Evolutionary conservation across 2,113 vertebrate species (phyloP).

Genomic region (Scomber japonicus): DNA sequence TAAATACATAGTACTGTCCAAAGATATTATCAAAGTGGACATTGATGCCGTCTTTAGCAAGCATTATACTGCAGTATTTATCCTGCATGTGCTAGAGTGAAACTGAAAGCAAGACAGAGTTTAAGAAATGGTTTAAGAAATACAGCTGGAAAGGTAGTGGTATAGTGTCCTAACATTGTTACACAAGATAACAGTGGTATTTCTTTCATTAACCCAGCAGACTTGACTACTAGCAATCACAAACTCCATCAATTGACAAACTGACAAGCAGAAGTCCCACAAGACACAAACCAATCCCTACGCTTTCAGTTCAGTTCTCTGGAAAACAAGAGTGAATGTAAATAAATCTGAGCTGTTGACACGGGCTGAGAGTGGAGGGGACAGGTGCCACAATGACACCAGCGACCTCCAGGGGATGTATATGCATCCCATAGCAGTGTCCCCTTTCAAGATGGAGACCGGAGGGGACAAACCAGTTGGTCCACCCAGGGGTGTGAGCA

Average conservation of each 20-base stretch:
- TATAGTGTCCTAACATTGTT: background rate
- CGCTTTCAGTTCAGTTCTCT: slow-evolving; percentile 13
- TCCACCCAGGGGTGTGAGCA: slow-evolving; percentile 50
- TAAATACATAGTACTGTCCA: slow-evolving; percentile 20
- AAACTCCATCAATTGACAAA: background rate
- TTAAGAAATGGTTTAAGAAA: background rate
- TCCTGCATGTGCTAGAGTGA: background rate
- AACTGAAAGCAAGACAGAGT: background rate
- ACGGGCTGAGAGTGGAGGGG: slow-evolving; percentile 66
- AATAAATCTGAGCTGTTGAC: slow-evolving; percentile 79
- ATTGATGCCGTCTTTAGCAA: background rate
- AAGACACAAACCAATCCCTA: background rate
- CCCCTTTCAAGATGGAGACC: slow-evolving; percentile 75
- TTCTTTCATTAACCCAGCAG: background rate
- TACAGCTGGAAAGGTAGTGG: background rate
- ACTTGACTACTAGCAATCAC: background rate
- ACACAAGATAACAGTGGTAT: background rate
- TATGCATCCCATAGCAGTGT: slow-evolving; percentile 80
- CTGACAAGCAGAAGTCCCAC: background rate
- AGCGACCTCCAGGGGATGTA: slow-evolving; percentile 73
- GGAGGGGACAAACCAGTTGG: slow-evolving; percentile 71
- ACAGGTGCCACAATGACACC: slow-evolving; percentile 81
- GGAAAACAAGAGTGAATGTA: slow-evolving; percentile 69
- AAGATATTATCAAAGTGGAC: background rate
- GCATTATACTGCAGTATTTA: background rate